A percentile compares a stretch with the other conserved stretches of the same genome.
Conservation (phyloP, 2,797 vertebrate genomes). For the Hipposideros larvatus region DNA sequence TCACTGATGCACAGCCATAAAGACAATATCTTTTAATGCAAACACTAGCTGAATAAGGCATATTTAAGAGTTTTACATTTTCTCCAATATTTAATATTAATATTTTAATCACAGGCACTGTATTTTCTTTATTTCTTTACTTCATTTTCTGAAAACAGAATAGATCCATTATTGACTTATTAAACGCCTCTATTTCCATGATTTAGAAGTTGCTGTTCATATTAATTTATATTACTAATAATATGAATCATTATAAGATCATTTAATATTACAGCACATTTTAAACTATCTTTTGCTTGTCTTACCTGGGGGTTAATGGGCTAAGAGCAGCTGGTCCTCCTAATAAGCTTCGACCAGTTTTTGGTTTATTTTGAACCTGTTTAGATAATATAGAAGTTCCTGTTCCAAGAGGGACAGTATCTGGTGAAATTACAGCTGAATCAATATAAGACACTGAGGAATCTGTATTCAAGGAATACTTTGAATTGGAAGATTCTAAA, state of each 20-base stretch:
- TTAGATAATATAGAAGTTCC: constrained; percentile 95
- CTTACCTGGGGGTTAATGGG: constrained; percentile 97
- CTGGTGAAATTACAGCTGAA: constrained; percentile 96
- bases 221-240: constrained; percentile 52
- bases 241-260: neutral
- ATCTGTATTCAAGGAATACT: constrained; percentile 95
- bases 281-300: neutral
- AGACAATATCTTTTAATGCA: neutral
- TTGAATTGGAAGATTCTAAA: constrained; percentile 97
- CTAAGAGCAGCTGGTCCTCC: constrained; percentile 95
- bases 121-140: constrained; percentile 47
- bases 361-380: constrained; percentile 97
- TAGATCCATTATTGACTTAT: constrained; percentile 1
- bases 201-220: constrained; percentile 60
- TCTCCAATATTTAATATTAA: constrained; percentile 38
- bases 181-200: constrained; percentile 51
- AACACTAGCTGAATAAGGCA: constrained; percentile 17
- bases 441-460: constrained; percentile 98
- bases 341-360: constrained; percentile 96
- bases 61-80: constrained; percentile 38
- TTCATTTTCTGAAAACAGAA: constrained; percentile 63
- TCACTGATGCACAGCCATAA: neutral
- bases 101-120: neutral
- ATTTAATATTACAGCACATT: neutral
- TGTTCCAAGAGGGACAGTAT: constrained; percentile 93